Percentiles rank a stretch among this genome's conserved stretches.
phyloP scores from a whole-genome alignment of 1,140 invertebrate genomes.

The Pseudoatta argentina region DNA sequence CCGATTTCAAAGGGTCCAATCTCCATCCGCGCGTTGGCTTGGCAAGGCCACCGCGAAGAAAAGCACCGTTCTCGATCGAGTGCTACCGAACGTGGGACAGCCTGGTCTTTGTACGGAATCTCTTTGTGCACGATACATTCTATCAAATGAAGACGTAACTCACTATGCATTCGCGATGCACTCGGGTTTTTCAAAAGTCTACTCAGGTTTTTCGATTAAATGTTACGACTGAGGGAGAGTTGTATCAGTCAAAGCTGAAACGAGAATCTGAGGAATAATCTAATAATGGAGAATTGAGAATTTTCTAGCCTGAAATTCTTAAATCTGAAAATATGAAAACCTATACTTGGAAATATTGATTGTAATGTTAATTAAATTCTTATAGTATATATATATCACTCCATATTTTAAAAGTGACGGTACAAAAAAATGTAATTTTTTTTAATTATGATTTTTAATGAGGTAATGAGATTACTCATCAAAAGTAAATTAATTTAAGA shows the following conservation, averaged over 20 bases:
- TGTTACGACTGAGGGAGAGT: not conserved
- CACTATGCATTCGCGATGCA: slow-evolving; percentile 33
- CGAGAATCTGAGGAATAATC: not conserved
- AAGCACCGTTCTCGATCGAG: slow-evolving; percentile 41
- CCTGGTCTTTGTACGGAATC: slow-evolving; percentile 50
- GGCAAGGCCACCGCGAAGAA: slow-evolving; percentile 38
- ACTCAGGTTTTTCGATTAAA: slow-evolving; percentile 34
- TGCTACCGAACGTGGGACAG: slow-evolving; percentile 19
- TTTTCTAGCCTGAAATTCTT: not conserved
- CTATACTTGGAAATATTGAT: not conserved
- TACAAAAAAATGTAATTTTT: no score
- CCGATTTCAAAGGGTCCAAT: slow-evolving; percentile 62
- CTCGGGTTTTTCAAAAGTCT: slow-evolving; percentile 16
- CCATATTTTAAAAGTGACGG: no score
- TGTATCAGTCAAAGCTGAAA: not conserved
- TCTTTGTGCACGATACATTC: slow-evolving; percentile 54
- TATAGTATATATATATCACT: not conserved
- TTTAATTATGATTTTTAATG: no score
- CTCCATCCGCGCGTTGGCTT: slow-evolving; percentile 48
- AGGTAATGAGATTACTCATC: no score
- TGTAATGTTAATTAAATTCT: not conserved
- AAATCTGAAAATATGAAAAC: not conserved
- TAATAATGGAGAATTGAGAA: not conserved
- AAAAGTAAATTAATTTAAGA: no score
- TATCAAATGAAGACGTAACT: slow-evolving; percentile 56